Percentiles rank a stretch among this genome's conserved stretches.
Conservation (phyloP, 2,113 vertebrate genomes). For the Periophthalmus modestus region DNA sequence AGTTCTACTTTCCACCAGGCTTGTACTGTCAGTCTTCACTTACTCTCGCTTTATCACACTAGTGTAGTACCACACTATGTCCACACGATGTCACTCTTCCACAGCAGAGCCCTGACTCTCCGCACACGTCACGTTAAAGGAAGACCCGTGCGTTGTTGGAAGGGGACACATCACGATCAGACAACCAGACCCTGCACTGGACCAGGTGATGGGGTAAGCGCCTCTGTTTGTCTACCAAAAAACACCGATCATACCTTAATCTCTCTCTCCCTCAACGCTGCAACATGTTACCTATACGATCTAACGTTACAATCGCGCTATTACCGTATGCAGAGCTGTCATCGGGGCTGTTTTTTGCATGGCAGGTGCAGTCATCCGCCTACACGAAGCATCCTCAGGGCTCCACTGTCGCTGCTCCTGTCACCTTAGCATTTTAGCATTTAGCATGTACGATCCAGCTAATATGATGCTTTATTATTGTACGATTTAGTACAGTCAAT, state of each 20-base stretch:
- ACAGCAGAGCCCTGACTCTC: neutral
- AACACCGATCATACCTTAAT: neutral
- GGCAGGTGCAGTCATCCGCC: constrained; percentile 44
- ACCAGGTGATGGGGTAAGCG: constrained; percentile 56
- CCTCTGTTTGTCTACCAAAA: neutral
- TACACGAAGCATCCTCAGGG: constrained; percentile 44
- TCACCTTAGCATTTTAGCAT: constrained; percentile 43
- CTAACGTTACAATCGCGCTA: neutral
- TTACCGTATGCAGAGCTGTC: neutral
- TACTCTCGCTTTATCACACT: too few relatives aligned
- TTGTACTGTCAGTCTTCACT: too few relatives aligned
- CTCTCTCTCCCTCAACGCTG: neutral
- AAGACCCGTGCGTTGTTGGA: constrained; percentile 20
- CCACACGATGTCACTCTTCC: constrained; percentile 24
- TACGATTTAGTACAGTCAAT: neutral
- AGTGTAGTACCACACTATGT: neutral
- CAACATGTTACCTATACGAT: fast-evolving
- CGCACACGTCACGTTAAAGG: constrained; percentile 12
- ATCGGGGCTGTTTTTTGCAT: neutral
- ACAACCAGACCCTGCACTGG: neutral
- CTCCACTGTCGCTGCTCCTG: neutral
- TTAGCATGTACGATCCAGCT: neutral
- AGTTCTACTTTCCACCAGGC: too few relatives aligned
- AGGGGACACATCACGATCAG: too few relatives aligned
- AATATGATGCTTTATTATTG: neutral